A percentile compares a stretch with the other conserved stretches of the same genome.
Conservation (phyloP, 2,888 invertebrate genomes). For the Eupithecia inturbata region DNA sequence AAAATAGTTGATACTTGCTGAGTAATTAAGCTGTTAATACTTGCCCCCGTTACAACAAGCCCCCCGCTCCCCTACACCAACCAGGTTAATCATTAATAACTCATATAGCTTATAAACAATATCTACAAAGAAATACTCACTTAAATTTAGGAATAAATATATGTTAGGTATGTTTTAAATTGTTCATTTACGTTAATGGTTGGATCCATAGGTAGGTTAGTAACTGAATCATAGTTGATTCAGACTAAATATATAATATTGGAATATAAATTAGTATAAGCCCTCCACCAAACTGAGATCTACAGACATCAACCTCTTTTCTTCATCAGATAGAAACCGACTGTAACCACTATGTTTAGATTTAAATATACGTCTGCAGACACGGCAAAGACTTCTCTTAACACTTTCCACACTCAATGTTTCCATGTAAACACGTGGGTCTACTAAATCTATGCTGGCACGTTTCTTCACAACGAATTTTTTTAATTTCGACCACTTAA, state of each 20-base stretch:
- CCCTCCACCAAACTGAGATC: constrained; percentile 71
- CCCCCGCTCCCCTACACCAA: no score
- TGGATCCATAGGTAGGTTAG: not conserved
- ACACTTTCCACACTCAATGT: constrained; percentile 68
- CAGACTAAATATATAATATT: not conserved
- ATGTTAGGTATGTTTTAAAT: not conserved
- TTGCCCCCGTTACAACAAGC: no score
- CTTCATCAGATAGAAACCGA: constrained; percentile 87
- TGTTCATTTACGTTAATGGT: not conserved
- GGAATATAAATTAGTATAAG: constrained; percentile 48
- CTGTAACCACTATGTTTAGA: constrained; percentile 84
- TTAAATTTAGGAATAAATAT: not conserved
- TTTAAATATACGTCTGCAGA: constrained; percentile 67
- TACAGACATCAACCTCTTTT: constrained; percentile 84
- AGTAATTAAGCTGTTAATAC: no score
- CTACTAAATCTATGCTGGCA: constrained; percentile 54
- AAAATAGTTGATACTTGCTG: no score
- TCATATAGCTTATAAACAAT: not conserved
- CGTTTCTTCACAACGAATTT: constrained; percentile 59
- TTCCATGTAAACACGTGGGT: constrained; percentile 66
- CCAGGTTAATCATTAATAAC: not conserved
- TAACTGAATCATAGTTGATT: no score
- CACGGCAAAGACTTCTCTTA: constrained; percentile 70
- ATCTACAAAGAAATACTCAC: not conserved
- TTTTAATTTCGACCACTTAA: constrained; percentile 66